Evolutionary conservation across 1,140 invertebrate genomes (phyloP).

Genomic region (Bombus impatiens): DNA sequence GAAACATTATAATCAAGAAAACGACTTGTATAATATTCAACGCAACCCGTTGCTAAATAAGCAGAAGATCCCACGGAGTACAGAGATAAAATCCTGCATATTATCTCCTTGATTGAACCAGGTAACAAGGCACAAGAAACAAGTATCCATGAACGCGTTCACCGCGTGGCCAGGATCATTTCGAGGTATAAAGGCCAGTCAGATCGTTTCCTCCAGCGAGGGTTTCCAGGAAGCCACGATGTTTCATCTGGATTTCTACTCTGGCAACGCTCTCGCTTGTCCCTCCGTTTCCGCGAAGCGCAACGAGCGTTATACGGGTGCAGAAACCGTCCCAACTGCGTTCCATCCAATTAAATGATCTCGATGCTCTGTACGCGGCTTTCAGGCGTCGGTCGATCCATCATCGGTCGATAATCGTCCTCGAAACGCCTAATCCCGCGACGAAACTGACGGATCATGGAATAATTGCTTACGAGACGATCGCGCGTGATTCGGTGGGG

Average conservation of each 20-base stretch:
- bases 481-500: conserved; percentile 31
- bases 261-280: background rate
- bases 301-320: conserved; percentile 37
- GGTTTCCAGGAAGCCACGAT: conserved; percentile 38
- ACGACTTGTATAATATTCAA: too few species aligned
- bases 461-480: conserved; percentile 73
- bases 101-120: background rate
- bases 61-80: background rate
- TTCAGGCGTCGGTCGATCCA: conserved; percentile 55
- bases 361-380: background rate
- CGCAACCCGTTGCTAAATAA: too few species aligned
- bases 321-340: conserved; percentile 25
- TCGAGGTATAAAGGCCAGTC: conserved; percentile 48
- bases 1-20: too few species aligned
- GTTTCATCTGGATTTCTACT: conserved; percentile 23
- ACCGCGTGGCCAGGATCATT: conserved; percentile 27
- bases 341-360: conserved; percentile 55
- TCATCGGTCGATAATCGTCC: conserved; percentile 69
- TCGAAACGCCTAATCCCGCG: conserved; percentile 61
- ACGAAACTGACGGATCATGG: conserved; percentile 75
- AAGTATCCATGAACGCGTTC: background rate
- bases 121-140: background rate
- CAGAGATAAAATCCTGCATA: background rate
- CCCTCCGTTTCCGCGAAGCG: conserved; percentile 25
- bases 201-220: conserved; percentile 1